A percentile compares a stretch with the other conserved stretches of the same genome.
Evolutionary conservation across 2,113 vertebrate genomes (phyloP).

Genomic region (Callaeas wilsoni): DNA sequence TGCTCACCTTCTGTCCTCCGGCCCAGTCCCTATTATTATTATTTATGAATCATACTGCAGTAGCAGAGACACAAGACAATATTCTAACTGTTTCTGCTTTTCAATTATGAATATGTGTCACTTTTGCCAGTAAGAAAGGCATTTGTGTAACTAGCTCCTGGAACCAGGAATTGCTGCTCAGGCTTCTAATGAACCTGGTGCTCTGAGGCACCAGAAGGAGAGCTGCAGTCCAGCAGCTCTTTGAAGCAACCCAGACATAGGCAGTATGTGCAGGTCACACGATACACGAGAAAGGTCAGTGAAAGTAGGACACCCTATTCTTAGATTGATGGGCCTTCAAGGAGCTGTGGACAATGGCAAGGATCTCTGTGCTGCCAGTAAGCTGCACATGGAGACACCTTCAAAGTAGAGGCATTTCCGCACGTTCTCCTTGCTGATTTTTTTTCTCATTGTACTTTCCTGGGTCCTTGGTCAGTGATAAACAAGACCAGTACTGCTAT

Average conservation of each 20-base stretch:
- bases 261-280: not conserved
- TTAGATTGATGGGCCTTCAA: constrained; percentile 26
- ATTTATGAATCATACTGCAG: not conserved
- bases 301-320: not conserved
- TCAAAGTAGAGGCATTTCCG: not conserved
- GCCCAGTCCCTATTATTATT: not conserved
- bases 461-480: not conserved
- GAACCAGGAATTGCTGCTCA: not conserved
- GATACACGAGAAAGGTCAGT: not conserved
- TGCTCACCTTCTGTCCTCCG: not conserved
- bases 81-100: constrained; percentile 17
- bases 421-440: not conserved
- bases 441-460: not conserved
- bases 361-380: not conserved
- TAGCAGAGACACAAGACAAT: not conserved
- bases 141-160: not conserved
- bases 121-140: not conserved
- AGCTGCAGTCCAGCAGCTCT: not conserved
- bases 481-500: not conserved
- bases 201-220: constrained; percentile 3
- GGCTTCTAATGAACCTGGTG: constrained; percentile 1
- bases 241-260: not conserved
- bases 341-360: not conserved
- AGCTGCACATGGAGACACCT: not conserved
- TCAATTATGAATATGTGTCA: constrained; percentile 18